Conservation (phyloP, 2,797 vertebrate species). For the Acrossocheilus fasciatus region DNA sequence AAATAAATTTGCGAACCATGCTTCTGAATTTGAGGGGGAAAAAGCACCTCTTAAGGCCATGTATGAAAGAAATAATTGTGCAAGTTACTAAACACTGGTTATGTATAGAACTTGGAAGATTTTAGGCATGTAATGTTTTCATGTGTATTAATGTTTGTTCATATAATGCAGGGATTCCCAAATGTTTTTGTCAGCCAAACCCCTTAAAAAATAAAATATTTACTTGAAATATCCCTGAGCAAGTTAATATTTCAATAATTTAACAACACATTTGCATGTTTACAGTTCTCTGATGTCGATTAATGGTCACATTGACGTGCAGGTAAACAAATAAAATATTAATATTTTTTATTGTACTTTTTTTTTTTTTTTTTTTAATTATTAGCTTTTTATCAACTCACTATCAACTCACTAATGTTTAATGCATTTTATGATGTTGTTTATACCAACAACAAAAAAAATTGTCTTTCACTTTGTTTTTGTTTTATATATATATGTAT, state of each 20-base stretch:
- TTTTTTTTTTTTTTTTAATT: too few relatives aligned
- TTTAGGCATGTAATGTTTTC: background rate
- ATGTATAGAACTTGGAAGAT: background rate
- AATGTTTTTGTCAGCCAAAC: background rate
- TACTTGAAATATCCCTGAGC: background rate
- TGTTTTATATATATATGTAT: too few relatives aligned
- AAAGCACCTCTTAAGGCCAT: background rate
- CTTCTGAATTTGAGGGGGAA: background rate
- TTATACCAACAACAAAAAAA: too few relatives aligned
- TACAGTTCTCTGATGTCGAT: background rate
- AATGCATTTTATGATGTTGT: too few relatives aligned
- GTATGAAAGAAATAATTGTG: background rate
- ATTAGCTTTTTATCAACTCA: background rate
- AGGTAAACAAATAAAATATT: background rate
- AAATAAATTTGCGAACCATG: background rate
- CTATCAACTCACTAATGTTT: background rate
- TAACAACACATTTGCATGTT: too few relatives aligned
- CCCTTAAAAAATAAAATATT: background rate
- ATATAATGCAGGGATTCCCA: background rate
- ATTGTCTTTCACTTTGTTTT: background rate
- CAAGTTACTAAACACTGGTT: too few relatives aligned
- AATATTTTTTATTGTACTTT: background rate
- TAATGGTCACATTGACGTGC: background rate
- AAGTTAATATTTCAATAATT: background rate
- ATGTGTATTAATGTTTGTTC: background rate